Evolutionary conservation across 2,797 vertebrate species (phyloP).

Genomic region (Muscicapa striata): DNA sequence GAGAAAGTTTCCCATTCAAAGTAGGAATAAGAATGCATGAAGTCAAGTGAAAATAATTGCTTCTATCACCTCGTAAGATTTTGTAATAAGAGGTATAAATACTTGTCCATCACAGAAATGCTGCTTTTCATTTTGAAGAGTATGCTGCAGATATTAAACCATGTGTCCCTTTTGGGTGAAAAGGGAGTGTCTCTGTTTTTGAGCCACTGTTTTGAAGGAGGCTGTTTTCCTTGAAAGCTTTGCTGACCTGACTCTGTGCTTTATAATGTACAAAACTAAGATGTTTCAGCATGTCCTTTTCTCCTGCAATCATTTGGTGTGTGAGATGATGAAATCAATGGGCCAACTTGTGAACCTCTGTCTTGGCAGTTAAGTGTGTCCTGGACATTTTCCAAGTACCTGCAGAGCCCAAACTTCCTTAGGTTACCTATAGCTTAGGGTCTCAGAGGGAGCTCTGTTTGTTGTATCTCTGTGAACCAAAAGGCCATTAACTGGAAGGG

Average conservation of each 20-base stretch:
- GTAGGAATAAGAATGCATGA: not conserved
- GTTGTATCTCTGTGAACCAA: constrained; percentile 81
- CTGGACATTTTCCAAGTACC: constrained; percentile 9
- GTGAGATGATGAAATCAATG: not conserved
- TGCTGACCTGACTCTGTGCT: not conserved
- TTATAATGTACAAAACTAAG: rapidly evolving
- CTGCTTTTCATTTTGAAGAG: not conserved
- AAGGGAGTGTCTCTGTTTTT: not conserved
- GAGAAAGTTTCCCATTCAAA: not conserved
- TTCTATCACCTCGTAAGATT: not conserved
- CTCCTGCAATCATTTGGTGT: not conserved
- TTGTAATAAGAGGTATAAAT: not conserved
- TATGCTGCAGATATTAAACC: not conserved
- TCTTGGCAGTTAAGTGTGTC: not conserved
- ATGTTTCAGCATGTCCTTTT: not conserved
- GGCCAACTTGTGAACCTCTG: not conserved
- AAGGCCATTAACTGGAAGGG: constrained; percentile 87
- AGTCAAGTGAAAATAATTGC: not conserved
- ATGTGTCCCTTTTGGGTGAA: not conserved
- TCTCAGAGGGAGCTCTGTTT: constrained; percentile 70
- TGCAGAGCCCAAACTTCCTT: constrained; percentile 30
- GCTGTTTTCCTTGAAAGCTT: not conserved
- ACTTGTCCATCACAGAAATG: not conserved
- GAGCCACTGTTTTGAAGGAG: not conserved
- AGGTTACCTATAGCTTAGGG: constrained; percentile 37